phyloP scores from a whole-genome alignment of 2,888 invertebrate genomes.

The Dryobotodes eremita region DNA sequence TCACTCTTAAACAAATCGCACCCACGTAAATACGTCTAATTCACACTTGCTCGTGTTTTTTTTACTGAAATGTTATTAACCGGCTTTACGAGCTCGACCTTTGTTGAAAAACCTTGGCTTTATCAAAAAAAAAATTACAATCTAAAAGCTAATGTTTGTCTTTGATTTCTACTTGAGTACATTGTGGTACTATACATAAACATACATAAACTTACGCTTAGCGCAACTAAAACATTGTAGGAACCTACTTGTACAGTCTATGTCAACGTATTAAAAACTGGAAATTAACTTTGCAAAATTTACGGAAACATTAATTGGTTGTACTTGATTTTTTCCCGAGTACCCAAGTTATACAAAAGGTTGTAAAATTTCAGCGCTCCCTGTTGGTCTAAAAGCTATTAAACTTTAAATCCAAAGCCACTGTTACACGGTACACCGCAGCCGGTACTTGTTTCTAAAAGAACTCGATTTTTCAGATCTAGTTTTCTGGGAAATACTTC shows the following conservation, averaged over 20 bases:
- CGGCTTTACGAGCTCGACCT: not conserved
- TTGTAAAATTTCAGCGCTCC: conserved; percentile 61
- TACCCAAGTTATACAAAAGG: conserved; percentile 50
- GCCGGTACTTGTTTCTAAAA: conserved; percentile 38
- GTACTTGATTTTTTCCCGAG: conserved; percentile 45
- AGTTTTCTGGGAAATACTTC: conserved; percentile 31
- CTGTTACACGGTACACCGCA: conserved; percentile 32
- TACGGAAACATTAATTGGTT: conserved; percentile 59
- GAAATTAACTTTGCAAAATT: conserved; percentile 47
- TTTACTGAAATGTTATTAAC: conserved; percentile 2
- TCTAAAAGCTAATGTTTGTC: conserved; percentile 31
- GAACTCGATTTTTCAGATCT: conserved; percentile 33
- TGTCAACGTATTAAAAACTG: conserved; percentile 34
- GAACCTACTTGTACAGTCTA: conserved; percentile 12
- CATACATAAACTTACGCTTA: too few relatives aligned
- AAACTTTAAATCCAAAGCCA: conserved; percentile 62
- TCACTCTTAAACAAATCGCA: conserved; percentile 13
- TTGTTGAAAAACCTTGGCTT: conserved; percentile 7
- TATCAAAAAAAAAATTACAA: conserved; percentile 23
- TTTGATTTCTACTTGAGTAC: conserved; percentile 7
- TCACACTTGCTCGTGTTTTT: conserved; percentile 28
- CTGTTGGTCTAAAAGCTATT: conserved; percentile 58
- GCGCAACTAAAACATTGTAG: conserved; percentile 22
- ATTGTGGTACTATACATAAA: conserved; percentile 13
- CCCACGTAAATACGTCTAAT: not conserved